Base-by-base conservation (phyloP, 2,888 invertebrate genomes). In the Colletes collaris region DNA sequence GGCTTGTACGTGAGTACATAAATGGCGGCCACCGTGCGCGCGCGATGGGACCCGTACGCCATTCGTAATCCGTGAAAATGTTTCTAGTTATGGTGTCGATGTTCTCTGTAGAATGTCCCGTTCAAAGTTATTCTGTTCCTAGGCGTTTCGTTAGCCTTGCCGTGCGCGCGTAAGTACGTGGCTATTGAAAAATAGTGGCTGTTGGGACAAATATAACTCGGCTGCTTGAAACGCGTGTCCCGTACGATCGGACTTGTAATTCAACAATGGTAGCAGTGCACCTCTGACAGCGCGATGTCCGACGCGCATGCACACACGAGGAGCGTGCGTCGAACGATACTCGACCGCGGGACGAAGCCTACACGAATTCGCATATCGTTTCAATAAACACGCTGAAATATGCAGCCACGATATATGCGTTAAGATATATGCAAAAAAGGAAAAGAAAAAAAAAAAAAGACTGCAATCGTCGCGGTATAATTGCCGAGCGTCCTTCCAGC, bases 201-300 rank as follows among this genome's bases (percentile, higher is more conserved):
- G 52, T 50, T 49, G 52, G 44, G 56, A 81, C 67, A 81, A 79
- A 86, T 86, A 80, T 80, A 82, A 64, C 67, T 55, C 58, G 56
- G 53, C 73, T 80, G 55, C 56, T 86, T 80, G 66, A 58, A 80
- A 86, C 65, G 72, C 77, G 37, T 50, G 76, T 64, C 74, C 68
- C 74, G 80, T 84, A 65, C 76, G 62, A 76, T 83, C 64, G 66
- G 73, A 72, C 82, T 80, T 76, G 82, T 73, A 67, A 87, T 85
- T 81, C 79, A 71, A 69, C 73, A 72, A 66, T 63, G 65, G 79
- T 81, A 66, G 65, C 76, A 52, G 63, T 76, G 65, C 82, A 64
- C 50, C 62, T 52, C 75, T 44, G 68, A 76, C 74, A 68, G 49
- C 27, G 44, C 19, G 37, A 71, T 71, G 64, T 55, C 59, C 63